Conservation (phyloP, 2,113 vertebrate species). For the Bolborhynchus lineola region DNA sequence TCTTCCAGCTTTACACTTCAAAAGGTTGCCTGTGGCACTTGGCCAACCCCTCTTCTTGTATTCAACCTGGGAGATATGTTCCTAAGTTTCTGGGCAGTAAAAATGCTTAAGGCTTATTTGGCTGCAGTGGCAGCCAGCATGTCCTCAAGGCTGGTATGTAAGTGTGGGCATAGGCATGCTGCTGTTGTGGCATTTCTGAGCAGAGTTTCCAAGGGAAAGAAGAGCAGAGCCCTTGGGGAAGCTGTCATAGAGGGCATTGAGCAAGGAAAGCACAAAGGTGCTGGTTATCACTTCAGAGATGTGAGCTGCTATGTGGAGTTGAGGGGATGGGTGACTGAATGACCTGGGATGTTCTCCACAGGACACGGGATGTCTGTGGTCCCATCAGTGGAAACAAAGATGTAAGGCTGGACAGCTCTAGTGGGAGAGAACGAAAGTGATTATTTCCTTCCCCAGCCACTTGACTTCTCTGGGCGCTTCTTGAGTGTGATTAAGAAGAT, state of each 20-base stretch:
- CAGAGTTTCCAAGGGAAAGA: neutral
- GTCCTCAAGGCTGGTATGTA: neutral
- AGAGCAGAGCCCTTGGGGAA: neutral
- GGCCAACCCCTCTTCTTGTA: neutral
- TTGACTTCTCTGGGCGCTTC: conserved; percentile 7
- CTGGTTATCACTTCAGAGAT: neutral
- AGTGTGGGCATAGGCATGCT: neutral
- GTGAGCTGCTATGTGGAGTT: neutral
- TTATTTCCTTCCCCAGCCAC: neutral
- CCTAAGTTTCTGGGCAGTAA: neutral
- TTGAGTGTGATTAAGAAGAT: neutral
- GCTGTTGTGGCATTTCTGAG: neutral
- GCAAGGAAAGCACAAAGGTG: neutral
- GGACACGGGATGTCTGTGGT: neutral
- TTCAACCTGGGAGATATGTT: neutral
- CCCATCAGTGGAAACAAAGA: neutral
- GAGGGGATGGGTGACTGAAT: neutral
- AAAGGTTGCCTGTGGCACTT: neutral
- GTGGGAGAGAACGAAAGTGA: neutral
- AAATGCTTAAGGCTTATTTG: neutral
- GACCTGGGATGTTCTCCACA: neutral
- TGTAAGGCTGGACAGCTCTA: neutral
- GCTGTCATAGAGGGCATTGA: neutral
- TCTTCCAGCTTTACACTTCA: neutral
- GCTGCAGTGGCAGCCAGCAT: neutral